Evolutionary conservation across 2,888 invertebrate genomes (phyloP).

Genomic region (Phasia obesa): DNA sequence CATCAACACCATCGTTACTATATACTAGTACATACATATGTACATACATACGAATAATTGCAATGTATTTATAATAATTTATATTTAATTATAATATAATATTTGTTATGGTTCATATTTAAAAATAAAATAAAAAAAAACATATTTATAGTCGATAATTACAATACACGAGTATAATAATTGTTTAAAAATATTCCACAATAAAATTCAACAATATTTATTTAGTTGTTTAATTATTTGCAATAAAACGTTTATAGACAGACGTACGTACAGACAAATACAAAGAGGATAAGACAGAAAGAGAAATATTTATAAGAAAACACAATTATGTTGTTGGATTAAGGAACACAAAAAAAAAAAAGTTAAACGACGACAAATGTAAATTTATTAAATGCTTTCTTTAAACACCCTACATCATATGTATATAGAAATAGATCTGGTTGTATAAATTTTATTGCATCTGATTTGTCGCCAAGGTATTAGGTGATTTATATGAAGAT

Average conservation of each 20-base stretch:
- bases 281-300: constrained; percentile 21
- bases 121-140: too few species aligned
- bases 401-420: constrained; percentile 24
- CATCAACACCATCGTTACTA: too few species aligned
- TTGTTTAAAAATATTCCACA: constrained; percentile 45
- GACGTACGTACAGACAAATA: constrained; percentile 36
- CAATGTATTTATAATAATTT: neutral
- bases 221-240: neutral
- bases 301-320: constrained; percentile 26
- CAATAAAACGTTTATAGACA: constrained; percentile 43
- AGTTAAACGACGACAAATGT: constrained; percentile 2
- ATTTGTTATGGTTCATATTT: constrained; percentile 6
- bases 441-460: too few species aligned
- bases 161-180: constrained; percentile 2
- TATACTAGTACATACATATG: constrained; percentile 32
- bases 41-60: constrained; percentile 13
- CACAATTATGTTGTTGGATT: constrained; percentile 13
- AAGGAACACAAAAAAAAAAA: constrained; percentile 1
- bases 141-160: constrained; percentile 42
- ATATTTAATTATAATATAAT: neutral
- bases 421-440: neutral
- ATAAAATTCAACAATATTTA: constrained; percentile 45
- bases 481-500: too few species aligned
- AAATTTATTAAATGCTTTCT: neutral
- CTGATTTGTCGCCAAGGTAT: too few species aligned